phyloP scores from a whole-genome alignment of 1,140 invertebrate species.

The Drosophila athabasca region DNA sequence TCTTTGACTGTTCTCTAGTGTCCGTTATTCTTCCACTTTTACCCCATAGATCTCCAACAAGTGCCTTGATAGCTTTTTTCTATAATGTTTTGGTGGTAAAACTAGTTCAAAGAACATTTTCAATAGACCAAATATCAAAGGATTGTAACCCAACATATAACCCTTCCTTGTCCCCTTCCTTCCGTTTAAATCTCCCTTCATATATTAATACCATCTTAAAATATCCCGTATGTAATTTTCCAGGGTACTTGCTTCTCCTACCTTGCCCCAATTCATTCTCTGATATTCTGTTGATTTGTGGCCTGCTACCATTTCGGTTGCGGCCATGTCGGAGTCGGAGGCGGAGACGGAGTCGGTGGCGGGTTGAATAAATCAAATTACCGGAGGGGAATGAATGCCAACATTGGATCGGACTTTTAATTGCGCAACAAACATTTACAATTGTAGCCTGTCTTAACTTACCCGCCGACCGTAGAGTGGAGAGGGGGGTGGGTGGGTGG shows the following conservation, averaged over 20 bases:
- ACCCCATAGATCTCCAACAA: too few species aligned
- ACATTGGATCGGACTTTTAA: constrained; percentile 67
- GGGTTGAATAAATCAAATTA: constrained; percentile 75
- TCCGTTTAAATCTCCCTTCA: too few species aligned
- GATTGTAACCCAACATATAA: too few species aligned
- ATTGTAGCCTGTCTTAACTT: constrained; percentile 78
- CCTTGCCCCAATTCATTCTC: background rate
- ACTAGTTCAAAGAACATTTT: too few species aligned
- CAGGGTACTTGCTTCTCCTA: constrained; percentile 7
- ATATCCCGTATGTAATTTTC: background rate
- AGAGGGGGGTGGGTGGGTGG: background rate
- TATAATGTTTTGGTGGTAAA: too few species aligned
- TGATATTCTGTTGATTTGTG: constrained; percentile 27
- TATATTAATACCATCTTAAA: too few species aligned
- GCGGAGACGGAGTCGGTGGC: constrained; percentile 16
- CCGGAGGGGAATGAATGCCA: constrained; percentile 46
- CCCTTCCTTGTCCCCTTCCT: too few species aligned
- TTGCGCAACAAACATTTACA: constrained; percentile 80
- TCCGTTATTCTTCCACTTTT: too few species aligned
- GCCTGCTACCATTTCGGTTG: constrained; percentile 36
- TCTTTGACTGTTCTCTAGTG: background rate
- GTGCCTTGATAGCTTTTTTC: too few species aligned
- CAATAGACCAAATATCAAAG: too few species aligned
- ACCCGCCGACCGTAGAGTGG: constrained; percentile 13
- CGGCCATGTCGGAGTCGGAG: constrained; percentile 3